Base-by-base conservation (phyloP, 1,140 invertebrate species). In the Solenopsis invicta region DNA sequence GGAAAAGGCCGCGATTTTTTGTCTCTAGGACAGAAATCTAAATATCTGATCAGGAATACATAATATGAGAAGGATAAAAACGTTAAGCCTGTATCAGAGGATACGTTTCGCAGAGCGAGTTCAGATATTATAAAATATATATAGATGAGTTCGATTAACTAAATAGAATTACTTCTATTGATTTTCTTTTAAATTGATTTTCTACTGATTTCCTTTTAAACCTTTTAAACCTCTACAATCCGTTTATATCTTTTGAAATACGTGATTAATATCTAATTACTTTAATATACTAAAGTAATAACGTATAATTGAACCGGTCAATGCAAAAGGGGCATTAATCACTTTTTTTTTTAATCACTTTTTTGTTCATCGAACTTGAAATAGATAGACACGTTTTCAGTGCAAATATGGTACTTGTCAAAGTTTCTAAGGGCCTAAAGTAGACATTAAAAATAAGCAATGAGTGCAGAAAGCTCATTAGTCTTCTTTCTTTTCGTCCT, bases 11-110 rank as follows among this genome's bases (percentile, higher is more conserved):
- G 24, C 52, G 50, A 66, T 80, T 62, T 89, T 85, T 52, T 52
- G 34, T 81, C 66, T 50, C 48, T 18, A 18, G 18, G 21, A n/a
- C 13, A 41, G 21, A 72, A 87, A 77, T 66, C 34, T 50, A 71
- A 74, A 88, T 85, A 80, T 66, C 6, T 45, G 24, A 37, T 66
- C 64, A 78, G 34, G 56, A 87, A 88, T 76, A 87, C 59, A 81
- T 54, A 69, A 69, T 45, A 80, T 67, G 34, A 24, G 12, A 34
- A 52, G 18, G 13, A 64, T 64, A 50, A 75, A 41, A 9, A 34
- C 21, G 21, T 34, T 56, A 64, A 74, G 80, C 12, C 29, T 66
- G 54, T 52, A 62, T 34, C 24, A 45, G 1, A n/a, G 41, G 9
- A 45, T n/a, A 45, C 69, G n/a, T 78, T 77, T 84, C 18, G 21